A percentile compares a stretch with the other conserved stretches of the same genome.
Conservation (phyloP, 2,797 vertebrate genomes). For the Lepilemur ruficaudatus region DNA sequence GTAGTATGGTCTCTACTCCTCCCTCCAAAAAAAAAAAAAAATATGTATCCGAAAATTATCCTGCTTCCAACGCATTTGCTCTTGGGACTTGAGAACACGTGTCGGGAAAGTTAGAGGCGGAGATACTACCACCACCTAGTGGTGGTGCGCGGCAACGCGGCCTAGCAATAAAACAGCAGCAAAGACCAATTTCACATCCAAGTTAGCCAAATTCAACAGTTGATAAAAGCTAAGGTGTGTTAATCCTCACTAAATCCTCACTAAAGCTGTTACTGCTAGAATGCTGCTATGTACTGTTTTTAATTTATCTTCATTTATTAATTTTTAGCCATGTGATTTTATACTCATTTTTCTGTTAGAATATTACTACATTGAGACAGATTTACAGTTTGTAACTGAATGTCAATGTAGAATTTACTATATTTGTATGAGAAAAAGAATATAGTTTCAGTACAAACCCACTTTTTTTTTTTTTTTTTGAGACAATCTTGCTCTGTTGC, state of each 20-base stretch:
- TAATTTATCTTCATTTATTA: neutral
- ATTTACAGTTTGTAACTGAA: neutral
- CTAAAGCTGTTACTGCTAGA: neutral
- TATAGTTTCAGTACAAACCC: neutral
- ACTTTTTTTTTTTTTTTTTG: neutral
- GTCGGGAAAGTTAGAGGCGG: neutral
- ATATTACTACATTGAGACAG: neutral
- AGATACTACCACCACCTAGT: neutral
- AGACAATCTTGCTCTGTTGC: no score
- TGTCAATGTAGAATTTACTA: neutral
- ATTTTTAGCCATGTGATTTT: neutral
- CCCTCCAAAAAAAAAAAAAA: neutral
- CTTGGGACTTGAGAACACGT: rapidly evolving
- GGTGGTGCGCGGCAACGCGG: neutral
- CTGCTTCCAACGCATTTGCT: neutral
- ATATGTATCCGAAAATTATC: neutral
- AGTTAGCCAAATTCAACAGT: neutral
- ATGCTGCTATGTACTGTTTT: neutral
- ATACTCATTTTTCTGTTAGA: neutral
- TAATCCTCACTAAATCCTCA: neutral
- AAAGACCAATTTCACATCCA: neutral
- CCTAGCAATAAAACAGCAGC: neutral
- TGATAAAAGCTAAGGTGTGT: neutral
- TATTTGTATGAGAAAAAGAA: neutral
- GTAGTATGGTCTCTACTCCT: neutral